These are phyloP conservation scores for Eledona agricola DNA, from an alignment of 2,888 invertebrate genomes.

Conservation along the genomic window DNA sequence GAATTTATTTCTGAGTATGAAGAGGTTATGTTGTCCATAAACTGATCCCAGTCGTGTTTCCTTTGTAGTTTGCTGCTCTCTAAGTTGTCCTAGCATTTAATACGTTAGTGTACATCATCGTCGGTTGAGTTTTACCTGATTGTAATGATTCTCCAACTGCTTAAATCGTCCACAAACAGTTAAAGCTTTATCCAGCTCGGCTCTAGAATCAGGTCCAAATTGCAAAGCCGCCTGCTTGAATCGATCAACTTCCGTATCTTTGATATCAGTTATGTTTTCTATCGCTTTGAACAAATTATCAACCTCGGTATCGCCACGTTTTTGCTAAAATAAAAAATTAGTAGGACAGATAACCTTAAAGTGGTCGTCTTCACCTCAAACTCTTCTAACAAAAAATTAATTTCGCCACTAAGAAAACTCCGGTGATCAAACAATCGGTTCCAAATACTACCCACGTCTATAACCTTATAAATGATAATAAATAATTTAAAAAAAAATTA, in stretches of 20 bases:
- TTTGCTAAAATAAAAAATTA: constrained; percentile 67
- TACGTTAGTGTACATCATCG: not conserved
- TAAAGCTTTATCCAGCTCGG: constrained; percentile 73
- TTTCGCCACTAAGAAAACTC: constrained; percentile 86
- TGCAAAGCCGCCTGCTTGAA: constrained; percentile 70
- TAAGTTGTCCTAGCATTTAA: constrained; percentile 45
- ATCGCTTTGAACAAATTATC: constrained; percentile 79
- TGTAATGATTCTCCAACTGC: constrained; percentile 67
- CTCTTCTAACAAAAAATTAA: constrained; percentile 82
- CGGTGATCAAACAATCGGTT: constrained; percentile 86
- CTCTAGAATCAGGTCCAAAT: constrained; percentile 70
- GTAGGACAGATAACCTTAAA: constrained; percentile 42
- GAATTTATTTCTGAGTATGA: constrained; percentile 80
- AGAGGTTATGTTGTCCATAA: constrained; percentile 80
- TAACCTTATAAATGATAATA: constrained; percentile 45
- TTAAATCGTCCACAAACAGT: constrained; percentile 71
- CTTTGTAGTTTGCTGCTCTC: constrained; percentile 65
- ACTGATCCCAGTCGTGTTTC: constrained; percentile 74
- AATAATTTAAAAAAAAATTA: constrained; percentile 25
- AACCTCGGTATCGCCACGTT: constrained; percentile 81
- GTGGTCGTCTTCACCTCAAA: constrained; percentile 74
- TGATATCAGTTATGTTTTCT: constrained; percentile 80
- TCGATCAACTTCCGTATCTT: constrained; percentile 76
- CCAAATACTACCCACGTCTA: constrained; percentile 86
- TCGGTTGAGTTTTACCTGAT: constrained; percentile 62